Percentiles rank a stretch among this genome's conserved stretches.
Evolutionary conservation across 2,797 vertebrate species (phyloP).

Genomic region (Syndactyla subalaris): DNA sequence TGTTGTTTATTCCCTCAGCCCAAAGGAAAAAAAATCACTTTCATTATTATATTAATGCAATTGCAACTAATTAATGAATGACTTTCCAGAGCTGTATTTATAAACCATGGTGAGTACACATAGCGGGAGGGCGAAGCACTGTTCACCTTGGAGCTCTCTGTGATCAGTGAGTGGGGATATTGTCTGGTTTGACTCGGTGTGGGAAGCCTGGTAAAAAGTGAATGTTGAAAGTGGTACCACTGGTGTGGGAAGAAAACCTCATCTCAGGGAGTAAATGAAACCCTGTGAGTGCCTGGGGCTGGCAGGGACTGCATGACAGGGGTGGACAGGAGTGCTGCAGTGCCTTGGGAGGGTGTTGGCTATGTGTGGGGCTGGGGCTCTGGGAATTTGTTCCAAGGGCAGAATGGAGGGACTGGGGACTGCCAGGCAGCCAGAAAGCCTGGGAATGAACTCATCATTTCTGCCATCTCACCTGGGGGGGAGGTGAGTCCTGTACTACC

Average conservation of each 20-base stretch:
- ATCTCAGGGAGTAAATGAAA: background rate
- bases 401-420: background rate
- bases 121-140: background rate
- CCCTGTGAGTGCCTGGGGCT: background rate
- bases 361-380: rapidly evolving
- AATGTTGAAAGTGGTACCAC: background rate
- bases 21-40: background rate
- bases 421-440: background rate
- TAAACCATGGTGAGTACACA: background rate
- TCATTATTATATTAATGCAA: background rate
- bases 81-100: background rate
- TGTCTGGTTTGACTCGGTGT: rapidly evolving
- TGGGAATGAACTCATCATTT: background rate
- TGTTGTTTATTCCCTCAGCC: constrained; percentile 19
- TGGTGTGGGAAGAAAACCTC: background rate
- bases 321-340: background rate
- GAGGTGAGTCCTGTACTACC: background rate
- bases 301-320: background rate
- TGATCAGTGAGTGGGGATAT: background rate
- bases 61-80: constrained; percentile 7
- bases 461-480: background rate
- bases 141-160: background rate
- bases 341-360: background rate
- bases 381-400: background rate
- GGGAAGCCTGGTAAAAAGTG: background rate